These are phyloP conservation scores for Alligator sinensis DNA, from an alignment of 2,113 vertebrate species.

Conservation along the genomic window DNA sequence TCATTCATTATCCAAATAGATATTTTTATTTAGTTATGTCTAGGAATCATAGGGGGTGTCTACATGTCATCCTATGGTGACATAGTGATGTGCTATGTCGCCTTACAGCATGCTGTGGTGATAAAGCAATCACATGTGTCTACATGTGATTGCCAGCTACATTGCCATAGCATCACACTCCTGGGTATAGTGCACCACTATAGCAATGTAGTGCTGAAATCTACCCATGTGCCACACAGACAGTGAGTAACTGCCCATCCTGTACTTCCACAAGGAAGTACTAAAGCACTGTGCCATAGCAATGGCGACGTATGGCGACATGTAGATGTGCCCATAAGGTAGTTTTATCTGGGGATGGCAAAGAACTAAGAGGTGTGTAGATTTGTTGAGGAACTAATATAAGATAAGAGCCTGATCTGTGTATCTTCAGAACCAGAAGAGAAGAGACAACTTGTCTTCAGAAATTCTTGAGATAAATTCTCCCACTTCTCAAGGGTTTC, in stretches of 20 bases:
- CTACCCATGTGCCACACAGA: too few species aligned
- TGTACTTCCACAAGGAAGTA: too few species aligned
- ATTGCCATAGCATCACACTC: too few species aligned
- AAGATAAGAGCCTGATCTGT: neutral
- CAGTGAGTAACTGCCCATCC: too few species aligned
- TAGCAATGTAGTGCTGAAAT: too few species aligned
- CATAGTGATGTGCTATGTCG: too few species aligned
- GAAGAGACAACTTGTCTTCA: neutral
- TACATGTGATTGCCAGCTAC: too few species aligned
- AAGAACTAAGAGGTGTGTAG: neutral
- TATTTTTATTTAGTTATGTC: neutral
- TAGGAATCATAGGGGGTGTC: neutral
- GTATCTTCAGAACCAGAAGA: neutral
- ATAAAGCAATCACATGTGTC: too few species aligned
- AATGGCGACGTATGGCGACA: too few species aligned
- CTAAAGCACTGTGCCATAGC: too few species aligned
- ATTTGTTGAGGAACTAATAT: neutral
- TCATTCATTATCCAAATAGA: neutral
- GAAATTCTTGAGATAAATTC: slow-evolving; percentile 6
- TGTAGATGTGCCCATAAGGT: too few species aligned
- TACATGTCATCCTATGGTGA: neutral
- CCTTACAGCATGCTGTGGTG: neutral
- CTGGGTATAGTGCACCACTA: too few species aligned
- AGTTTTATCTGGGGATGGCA: neutral
- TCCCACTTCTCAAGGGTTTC: neutral